Base-by-base conservation (phyloP, 2,113 vertebrate species). In the Amphilophus citrinellus region DNA sequence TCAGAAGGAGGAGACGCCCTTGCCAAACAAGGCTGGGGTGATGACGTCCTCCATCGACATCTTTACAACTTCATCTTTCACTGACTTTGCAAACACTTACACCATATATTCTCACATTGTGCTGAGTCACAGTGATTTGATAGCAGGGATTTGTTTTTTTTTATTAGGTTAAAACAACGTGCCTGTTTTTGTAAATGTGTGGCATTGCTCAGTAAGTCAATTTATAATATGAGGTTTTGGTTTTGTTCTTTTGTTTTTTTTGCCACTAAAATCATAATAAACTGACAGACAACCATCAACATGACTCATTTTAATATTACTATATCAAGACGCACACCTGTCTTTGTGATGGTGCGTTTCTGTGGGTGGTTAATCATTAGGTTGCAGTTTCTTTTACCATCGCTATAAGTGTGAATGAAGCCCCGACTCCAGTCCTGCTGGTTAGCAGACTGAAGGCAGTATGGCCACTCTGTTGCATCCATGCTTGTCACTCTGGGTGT, bases 11-110 rank as follows among this genome's bases (percentile, higher is more conserved):
- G 84, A 62, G 90, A 81, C 13, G 78, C 71, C 89, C 88, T 92
- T 93, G 90, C 88, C 91, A 94, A 93, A 86, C 18, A 61, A 91
- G 80, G 76, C 81, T 81, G 79, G 78, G 24, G 35, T 4, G 24
- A 60, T 80, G 85, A 82, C 24, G 68, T 73, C 73, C 68, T 61
- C 82, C 53, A 58, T 63, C 14, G 79, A 93, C 87, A 89, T 93
- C 83, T 93, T 95, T 91, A 93, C 80, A 61, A 83, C 90, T 84
- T 87, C 87, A 88, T 82, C 87, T 88, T 88, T 80, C 84, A 75
- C 80, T 76, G 89, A 87, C 77, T 91, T 86, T 88, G 87, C 88
- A 87, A 86, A 77, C 4, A 32, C 78, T 89, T 66, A 61, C 80
- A 35, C 22, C 61, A 75, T 79, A 39, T 15, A 5, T 77, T 62